Base-by-base conservation (phyloP, 2,888 invertebrate species). In the Parnassius orleans region DNA sequence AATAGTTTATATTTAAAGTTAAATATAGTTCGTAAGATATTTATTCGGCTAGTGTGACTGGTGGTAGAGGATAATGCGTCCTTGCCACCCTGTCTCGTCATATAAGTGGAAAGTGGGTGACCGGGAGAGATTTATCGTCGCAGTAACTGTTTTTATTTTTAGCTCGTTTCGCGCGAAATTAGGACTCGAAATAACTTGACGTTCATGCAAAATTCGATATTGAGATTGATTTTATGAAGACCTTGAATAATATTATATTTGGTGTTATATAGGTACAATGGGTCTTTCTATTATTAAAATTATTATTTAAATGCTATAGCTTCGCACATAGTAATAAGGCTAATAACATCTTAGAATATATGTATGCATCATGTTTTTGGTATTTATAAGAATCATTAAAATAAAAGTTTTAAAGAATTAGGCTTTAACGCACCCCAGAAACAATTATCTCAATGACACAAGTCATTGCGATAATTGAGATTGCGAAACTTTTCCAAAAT, bases 81-180 rank as follows among this genome's bases (percentile, higher is more conserved):
- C 80, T 81, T 79, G 78, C 76, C 74, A 71, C 68, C 74, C 73
- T 67, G 77, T 66, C 46, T 61, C 61, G 61, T 80, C 79, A 76
- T 81, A 81, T 80, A 80, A 78, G 78, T 72, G 77, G 79, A 80
- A 84, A 82, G 79, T 80, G 80, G 79, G 83, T 81, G 81, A 84
- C 81, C 78, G 81, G 75, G 78, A 77, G 72, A 76, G 79, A 84
- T 81, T 81, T 81, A 81, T 79, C 69, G 75, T 64, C 67, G 74
- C 76, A 78, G 78, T 80, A 79, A 78, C 73, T 69, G 67, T 72
- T 67, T 76, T 78, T 83, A 84, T 85, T 79, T 83, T 80, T 80
- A 84, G 78, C 70, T 53, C 69, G 67, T 61, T 56, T 41, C 66
- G 69, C 66, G 69, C 69, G 72, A 72, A 48, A 69, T 68, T 72